phyloP scores from a whole-genome alignment of 2,113 vertebrate genomes.

The Cyanoliseus patagonus region DNA sequence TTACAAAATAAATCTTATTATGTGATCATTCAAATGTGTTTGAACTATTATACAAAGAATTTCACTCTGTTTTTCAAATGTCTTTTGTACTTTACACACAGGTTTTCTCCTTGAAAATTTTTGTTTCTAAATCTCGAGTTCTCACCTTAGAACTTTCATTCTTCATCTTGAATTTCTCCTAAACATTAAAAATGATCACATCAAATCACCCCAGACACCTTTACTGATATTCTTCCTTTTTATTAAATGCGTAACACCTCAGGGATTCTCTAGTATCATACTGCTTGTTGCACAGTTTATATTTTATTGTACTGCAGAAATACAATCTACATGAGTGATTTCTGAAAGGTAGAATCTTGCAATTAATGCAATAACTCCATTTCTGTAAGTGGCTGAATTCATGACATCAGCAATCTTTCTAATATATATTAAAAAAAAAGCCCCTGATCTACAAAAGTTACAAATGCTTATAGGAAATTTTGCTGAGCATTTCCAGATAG shows the following conservation, averaged over 20 bases:
- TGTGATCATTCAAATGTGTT: background rate
- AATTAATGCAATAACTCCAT: background rate
- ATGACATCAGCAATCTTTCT: background rate
- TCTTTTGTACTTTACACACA: background rate
- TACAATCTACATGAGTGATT: background rate
- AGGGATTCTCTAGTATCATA: background rate
- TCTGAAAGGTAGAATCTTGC: background rate
- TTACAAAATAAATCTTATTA: background rate
- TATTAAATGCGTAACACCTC: background rate
- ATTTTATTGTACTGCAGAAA: background rate
- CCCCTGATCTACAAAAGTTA: background rate
- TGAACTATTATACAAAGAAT: background rate
- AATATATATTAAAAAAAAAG: background rate
- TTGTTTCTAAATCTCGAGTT: background rate
- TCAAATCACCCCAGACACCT: background rate
- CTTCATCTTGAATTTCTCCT: background rate
- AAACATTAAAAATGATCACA: fast-evolving
- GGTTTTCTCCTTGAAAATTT: background rate
- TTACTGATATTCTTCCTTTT: background rate
- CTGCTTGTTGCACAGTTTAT: background rate
- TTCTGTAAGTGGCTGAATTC: background rate
- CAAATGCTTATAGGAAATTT: background rate
- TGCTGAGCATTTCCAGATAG: background rate
- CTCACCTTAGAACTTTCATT: background rate
- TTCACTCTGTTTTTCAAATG: background rate